A percentile compares a stretch with the other conserved stretches of the same genome.
Conservation (phyloP, 2,797 vertebrate species). For the Acestrorhynchus altus region DNA sequence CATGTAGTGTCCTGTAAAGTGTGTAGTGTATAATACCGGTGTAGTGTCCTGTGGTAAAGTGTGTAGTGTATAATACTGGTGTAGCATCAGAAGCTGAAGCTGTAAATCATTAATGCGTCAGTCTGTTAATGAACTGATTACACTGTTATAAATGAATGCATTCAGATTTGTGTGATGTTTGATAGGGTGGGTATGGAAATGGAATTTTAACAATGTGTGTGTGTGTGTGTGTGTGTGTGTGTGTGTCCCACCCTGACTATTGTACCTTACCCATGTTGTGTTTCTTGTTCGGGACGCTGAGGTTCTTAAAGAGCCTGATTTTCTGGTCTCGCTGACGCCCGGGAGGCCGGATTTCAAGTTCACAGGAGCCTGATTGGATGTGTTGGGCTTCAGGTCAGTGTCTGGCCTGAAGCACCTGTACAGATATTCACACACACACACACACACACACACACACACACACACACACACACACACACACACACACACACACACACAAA, state of each 20-base stretch:
- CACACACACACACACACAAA: no score
- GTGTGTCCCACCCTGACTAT: slow-evolving; percentile 45
- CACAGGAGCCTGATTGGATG: not conserved
- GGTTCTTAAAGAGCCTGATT: slow-evolving; percentile 19
- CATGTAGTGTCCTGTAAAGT: no score
- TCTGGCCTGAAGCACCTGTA: not conserved
- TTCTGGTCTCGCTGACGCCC: slow-evolving; percentile 3
- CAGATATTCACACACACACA: not conserved
- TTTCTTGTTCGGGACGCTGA: slow-evolving; percentile 16
- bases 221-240: slow-evolving; percentile 31
- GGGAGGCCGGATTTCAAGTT: slow-evolving; percentile 40
- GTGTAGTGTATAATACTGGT: no score
- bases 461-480: no score
- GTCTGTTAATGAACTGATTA: not conserved
- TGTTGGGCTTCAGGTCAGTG: not conserved
- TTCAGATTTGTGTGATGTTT: not conserved
- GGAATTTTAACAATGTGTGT: slow-evolving; percentile 61
- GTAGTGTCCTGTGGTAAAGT: no score
- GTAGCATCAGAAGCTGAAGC: no score
- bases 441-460: no score
- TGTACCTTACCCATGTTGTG: slow-evolving; percentile 34
- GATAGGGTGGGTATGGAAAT: not conserved
- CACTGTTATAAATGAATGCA: not conserved
- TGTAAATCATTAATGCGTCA: not conserved
- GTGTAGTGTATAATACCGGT: no score